Evolutionary conservation across 2,888 invertebrate genomes (phyloP), one percentile per base, ranked within the genome.

Genomic region (Drosophila colorata): DNA sequence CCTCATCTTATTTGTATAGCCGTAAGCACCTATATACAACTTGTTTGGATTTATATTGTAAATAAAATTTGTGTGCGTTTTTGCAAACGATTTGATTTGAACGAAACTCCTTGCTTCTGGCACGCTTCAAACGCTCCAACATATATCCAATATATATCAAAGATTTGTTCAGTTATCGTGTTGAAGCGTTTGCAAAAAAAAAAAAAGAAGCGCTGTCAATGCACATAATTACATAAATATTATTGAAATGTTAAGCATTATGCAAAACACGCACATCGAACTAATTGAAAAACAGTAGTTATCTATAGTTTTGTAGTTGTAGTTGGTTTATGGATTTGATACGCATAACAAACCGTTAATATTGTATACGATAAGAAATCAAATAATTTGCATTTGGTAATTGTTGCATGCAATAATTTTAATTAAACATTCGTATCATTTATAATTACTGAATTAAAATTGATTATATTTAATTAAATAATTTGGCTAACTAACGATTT

Each of bases 201-300:
- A 13, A 13, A 33, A 8, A 1, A 4, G 4, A 13, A 41, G 48
- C 44, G 48, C 23, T 38, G 33, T 44, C 20, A 51, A 46, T 68
- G 55, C 55, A 70, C 55, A 47, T n/a, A 20, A 46, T 51, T 52
- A 28, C 48, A 64, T n/a, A n/a, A 48, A 13, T 35, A 28, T 25
- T 28, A 41, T 33, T 53, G 41, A 63, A 70, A 33, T 55, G 57
- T 59, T 47, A 72, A 76, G 86, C 88, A 80, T 72, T 78, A 76
- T 88, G 84, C 84, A 84, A 87, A 87, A 84, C 85, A 87, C 81
- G 74, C 89, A 87, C 81, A 74, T 74, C 48, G 47, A 78, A 82
- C 70, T 67, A 76, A 71, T 68, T 57, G 49, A 8, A 2, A 47
- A 51, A 11, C 31, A 11, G 46, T 61, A 76, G 52, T 40, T 40